Conservation (phyloP, 2,888 invertebrate genomes). For the Chorisops tibialis region DNA sequence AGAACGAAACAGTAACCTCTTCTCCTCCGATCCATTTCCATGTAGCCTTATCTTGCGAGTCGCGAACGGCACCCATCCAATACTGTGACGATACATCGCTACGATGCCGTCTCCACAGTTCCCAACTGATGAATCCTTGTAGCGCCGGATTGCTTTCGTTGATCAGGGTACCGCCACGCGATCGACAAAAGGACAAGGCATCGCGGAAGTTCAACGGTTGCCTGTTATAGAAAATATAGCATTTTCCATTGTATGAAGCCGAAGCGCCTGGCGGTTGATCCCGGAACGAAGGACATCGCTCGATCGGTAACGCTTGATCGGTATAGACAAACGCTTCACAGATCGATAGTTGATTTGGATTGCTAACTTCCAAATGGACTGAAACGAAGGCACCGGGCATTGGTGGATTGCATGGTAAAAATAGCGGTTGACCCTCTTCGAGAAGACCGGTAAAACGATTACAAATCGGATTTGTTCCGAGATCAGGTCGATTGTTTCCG, state of each 20-base stretch:
- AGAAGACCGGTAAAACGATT: constrained; percentile 82
- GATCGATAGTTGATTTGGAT: constrained; percentile 75
- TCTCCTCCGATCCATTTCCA: constrained; percentile 92
- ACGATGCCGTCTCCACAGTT: constrained; percentile 85
- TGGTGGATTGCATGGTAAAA: constrained; percentile 89
- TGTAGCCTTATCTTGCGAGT: constrained; percentile 68
- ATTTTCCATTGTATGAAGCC: constrained; percentile 92
- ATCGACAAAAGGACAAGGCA: constrained; percentile 73
- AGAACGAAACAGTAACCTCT: constrained; percentile 85
- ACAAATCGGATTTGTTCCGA: constrained; percentile 88
- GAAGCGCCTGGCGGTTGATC: constrained; percentile 91
- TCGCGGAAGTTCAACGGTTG: constrained; percentile 79
- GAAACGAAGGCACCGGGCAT: constrained; percentile 95
- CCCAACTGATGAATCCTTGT: constrained; percentile 94
- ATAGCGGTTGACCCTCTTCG: constrained; percentile 86
- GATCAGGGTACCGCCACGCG: constrained; percentile 78
- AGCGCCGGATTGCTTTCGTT: constrained; percentile 91
- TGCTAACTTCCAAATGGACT: constrained; percentile 77
- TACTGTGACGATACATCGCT: constrained; percentile 89
- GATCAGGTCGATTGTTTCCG: constrained; percentile 87
- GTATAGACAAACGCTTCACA: constrained; percentile 94
- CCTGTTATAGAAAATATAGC: constrained; percentile 88
- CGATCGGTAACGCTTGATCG: constrained; percentile 85
- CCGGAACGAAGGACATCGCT: constrained; percentile 86
- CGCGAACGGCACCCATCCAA: constrained; percentile 92